Conservation (phyloP, 1,140 invertebrate species). For the Aphaenogaster ashmeadi region DNA sequence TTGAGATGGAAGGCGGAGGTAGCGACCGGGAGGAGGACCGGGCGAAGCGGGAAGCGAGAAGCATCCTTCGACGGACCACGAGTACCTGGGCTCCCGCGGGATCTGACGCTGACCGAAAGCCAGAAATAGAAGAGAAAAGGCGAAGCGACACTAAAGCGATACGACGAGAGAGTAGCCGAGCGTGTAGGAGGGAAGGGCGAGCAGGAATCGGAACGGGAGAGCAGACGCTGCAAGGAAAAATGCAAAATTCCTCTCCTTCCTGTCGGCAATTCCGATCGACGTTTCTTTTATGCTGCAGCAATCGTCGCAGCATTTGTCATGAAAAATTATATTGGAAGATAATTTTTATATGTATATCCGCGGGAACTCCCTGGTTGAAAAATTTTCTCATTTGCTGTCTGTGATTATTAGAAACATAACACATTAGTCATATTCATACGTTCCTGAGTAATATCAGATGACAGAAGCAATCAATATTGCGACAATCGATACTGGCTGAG, state of each 20-base stretch:
- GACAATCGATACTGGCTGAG: background rate
- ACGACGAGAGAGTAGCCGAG: constrained; percentile 53
- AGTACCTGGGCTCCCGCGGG: constrained; percentile 75
- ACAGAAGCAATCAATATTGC: background rate
- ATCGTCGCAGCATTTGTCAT: background rate
- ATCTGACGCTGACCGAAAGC: constrained; percentile 74
- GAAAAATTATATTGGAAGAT: constrained; percentile 1
- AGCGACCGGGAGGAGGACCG: constrained; percentile 18
- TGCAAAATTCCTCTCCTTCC: constrained; percentile 35
- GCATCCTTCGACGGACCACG: constrained; percentile 69
- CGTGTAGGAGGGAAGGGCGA: constrained; percentile 29
- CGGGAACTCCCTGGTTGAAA: background rate
- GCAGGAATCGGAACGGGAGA: constrained; percentile 55
- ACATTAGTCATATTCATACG: background rate
- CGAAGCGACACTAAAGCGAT: constrained; percentile 73
- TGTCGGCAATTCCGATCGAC: constrained; percentile 42
- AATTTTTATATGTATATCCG: background rate
- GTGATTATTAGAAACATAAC: background rate
- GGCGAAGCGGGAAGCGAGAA: constrained; percentile 32
- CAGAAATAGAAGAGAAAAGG: constrained; percentile 73
- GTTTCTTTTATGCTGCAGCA: constrained; percentile 14
- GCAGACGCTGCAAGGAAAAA: constrained; percentile 54
- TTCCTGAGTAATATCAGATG: background rate
- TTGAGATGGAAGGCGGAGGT: constrained; percentile 44
- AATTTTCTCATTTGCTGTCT: background rate